Conservation (phyloP, 2,113 vertebrate species). For the Neodon shergylaensis region DNA sequence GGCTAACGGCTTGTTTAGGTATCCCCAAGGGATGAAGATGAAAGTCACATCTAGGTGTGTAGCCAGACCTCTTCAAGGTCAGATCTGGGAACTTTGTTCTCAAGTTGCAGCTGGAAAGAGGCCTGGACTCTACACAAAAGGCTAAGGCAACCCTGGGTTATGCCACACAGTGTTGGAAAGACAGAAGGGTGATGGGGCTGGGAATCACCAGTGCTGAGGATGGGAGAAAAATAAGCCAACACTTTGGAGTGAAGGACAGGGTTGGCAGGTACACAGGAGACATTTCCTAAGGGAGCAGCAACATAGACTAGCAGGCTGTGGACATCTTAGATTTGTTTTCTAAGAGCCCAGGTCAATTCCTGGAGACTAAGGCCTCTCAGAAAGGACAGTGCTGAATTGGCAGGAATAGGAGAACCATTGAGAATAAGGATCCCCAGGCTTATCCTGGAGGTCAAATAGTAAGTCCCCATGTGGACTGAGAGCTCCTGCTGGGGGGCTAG, state of each 20-base stretch:
- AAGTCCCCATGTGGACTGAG: no score
- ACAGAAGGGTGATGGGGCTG: not conserved
- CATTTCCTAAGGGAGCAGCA: not conserved
- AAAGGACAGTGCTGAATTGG: not conserved
- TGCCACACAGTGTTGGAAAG: not conserved
- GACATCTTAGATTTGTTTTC: not conserved
- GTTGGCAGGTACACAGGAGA: no score
- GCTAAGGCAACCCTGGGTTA: not conserved
- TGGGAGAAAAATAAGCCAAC: not conserved
- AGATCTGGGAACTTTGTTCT: not conserved
- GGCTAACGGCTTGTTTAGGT: not conserved
- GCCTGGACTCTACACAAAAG: not conserved
- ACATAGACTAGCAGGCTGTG: not conserved
- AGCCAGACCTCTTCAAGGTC: not conserved
- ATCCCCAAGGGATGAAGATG: not conserved
- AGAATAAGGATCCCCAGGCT: not conserved
- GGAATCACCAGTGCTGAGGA: not conserved
- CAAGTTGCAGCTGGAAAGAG: not conserved
- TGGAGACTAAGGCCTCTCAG: not conserved
- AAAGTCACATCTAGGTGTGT: not conserved
- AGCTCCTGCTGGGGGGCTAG: not conserved
- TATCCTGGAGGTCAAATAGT: not conserved
- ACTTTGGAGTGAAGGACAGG: no score
- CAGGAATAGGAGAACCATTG: not conserved
- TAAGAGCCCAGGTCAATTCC: not conserved